Percentiles rank a stretch among this genome's conserved stretches.
Evolutionary conservation across 2,888 invertebrate genomes (phyloP).

Genomic region (Caenorhabditis sinica): DNA sequence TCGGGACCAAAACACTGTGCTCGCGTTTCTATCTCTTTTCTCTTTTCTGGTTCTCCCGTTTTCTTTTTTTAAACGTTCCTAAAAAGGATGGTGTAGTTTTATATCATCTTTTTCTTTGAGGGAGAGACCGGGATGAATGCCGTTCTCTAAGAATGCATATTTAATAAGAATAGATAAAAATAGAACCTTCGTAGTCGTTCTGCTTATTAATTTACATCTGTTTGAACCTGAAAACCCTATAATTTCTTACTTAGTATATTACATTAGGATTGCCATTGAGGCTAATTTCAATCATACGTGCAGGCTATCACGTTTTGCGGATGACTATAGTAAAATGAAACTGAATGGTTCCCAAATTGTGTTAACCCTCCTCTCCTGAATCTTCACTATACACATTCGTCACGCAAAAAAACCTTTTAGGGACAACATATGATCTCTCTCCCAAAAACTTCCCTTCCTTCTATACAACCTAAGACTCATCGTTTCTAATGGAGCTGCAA

Average conservation of each 20-base stretch:
- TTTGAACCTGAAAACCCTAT: not conserved
- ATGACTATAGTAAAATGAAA: constrained; percentile 23
- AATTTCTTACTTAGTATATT: not conserved
- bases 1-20: constrained; percentile 52
- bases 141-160: constrained; percentile 20
- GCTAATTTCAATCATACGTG: constrained; percentile 7
- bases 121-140: constrained; percentile 8
- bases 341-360: constrained; percentile 36
- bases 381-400: constrained; percentile 46
- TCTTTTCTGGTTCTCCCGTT: not conserved
- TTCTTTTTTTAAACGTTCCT: constrained; percentile 19
- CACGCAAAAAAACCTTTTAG: constrained; percentile 50
- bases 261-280: not conserved
- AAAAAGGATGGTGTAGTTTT: constrained; percentile 32
- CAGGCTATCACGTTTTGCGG: not conserved
- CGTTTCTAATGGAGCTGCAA: constrained; percentile 23
- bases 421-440: constrained; percentile 39
- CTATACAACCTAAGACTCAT: constrained; percentile 43
- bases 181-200: not conserved
- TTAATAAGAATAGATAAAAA: constrained; percentile 3
- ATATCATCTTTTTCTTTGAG: constrained; percentile 30
- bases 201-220: not conserved
- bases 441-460: constrained; percentile 1
- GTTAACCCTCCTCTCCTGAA: constrained; percentile 29
- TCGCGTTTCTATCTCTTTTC: not conserved